A percentile compares a stretch with the other conserved stretches of the same genome.
phyloP scores from a whole-genome alignment of 2,113 vertebrate species.

The Sinocyclocheilus anophthalmus region DNA sequence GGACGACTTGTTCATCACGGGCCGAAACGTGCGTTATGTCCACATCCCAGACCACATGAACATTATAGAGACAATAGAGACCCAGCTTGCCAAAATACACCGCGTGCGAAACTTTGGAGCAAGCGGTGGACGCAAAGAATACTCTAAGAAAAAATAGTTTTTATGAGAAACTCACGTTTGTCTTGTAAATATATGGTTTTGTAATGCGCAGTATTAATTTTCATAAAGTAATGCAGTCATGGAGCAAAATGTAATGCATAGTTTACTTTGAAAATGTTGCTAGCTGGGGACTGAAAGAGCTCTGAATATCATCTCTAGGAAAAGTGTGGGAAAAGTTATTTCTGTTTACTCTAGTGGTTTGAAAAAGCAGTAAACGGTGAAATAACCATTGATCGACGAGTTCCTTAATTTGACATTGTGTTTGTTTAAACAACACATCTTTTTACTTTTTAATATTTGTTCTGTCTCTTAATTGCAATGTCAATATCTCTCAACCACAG shows the following conservation, averaged over 20 bases:
- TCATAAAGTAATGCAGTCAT: background rate
- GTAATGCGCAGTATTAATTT: background rate
- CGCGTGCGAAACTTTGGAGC: slow-evolving; percentile 82
- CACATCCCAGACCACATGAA: slow-evolving; percentile 91
- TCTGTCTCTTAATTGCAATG: background rate
- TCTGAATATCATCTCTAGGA: background rate
- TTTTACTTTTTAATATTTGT: background rate
- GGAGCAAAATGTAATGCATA: background rate
- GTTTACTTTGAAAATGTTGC: background rate
- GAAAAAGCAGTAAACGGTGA: background rate
- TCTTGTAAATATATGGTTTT: background rate
- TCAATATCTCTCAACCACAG: background rate
- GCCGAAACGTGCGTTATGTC: slow-evolving; percentile 90
- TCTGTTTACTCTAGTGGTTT: background rate
- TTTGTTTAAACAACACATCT: background rate
- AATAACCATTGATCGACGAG: background rate
- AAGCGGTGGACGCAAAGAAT: slow-evolving; percentile 84
- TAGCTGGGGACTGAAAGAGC: background rate
- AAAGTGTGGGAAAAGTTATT: background rate
- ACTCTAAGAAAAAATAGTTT: slow-evolving; percentile 60
- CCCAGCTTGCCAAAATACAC: slow-evolving; percentile 85
- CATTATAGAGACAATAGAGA: slow-evolving; percentile 85
- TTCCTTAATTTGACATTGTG: background rate
- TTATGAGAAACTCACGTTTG: background rate
- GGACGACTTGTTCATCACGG: slow-evolving; percentile 88